phyloP scores from a whole-genome alignment of 2,797 vertebrate genomes.

The Enteromius treurensis region DNA sequence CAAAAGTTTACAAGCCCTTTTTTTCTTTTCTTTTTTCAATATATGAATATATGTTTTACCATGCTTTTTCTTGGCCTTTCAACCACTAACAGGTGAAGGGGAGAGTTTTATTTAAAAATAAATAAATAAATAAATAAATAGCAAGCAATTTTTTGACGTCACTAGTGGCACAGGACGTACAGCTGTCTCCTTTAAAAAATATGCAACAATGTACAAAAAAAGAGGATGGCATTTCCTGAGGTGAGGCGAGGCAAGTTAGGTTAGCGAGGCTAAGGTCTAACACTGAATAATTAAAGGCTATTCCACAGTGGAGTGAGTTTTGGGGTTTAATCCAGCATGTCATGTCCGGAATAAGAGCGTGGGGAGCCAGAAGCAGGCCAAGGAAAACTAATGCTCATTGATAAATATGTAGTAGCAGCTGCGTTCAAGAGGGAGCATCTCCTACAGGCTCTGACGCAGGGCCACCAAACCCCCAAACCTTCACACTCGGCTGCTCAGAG shows the following conservation, averaged over 20 bases:
- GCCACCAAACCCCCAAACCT: neutral
- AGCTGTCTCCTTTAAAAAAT: neutral
- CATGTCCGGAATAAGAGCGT: neutral
- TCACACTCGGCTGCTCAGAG: neutral
- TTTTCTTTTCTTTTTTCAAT: neutral
- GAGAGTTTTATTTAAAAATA: neutral
- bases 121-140: neutral
- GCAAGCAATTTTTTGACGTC: neutral
- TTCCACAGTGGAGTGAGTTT: conserved; percentile 10
- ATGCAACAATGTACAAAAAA: neutral
- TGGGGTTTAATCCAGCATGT: conserved; percentile 10
- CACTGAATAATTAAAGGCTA: conserved; percentile 41
- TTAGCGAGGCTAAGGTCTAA: neutral
- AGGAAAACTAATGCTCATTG: conserved; percentile 38
- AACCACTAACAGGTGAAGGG: neutral
- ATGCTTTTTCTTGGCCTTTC: neutral
- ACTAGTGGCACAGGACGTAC: neutral
- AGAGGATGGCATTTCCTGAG: neutral
- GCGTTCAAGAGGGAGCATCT: conserved; percentile 29
- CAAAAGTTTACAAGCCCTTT: too few relatives aligned
- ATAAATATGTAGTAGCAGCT: conserved; percentile 48
- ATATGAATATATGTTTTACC: neutral
- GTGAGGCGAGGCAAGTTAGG: neutral
- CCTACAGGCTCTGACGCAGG: conserved; percentile 7
- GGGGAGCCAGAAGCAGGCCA: conserved; percentile 3